Evolutionary conservation across 1,140 invertebrate genomes (phyloP), one percentile per base, ranked within the genome.

Genomic region (Neodiprion pinetum): DNA sequence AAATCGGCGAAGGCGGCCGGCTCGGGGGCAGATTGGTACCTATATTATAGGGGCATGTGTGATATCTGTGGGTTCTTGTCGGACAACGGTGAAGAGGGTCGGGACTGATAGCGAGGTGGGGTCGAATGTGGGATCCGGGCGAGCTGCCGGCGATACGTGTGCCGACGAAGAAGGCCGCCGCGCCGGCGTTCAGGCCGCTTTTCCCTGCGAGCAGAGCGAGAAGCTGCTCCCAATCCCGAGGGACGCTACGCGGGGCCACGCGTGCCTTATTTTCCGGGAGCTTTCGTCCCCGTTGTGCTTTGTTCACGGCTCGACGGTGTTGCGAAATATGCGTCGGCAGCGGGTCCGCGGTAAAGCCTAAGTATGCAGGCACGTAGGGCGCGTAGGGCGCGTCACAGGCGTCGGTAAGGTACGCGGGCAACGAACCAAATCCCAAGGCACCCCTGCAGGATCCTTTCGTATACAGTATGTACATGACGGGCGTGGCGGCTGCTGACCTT

Each of bases 1-100:
- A 72, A 28, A 71, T 72, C 71, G 48, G 71, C 28, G 49, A 72
- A 61, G 71, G 48, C 65, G 53, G 50, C 47, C 71, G 28, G 28
- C 28, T 40, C 28, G 28, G 28, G 28, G 28, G 28, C 2, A 40
- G 28, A 40, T 21, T 21, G 17, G 17, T 40, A 40, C 5, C 28
- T 40, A 40, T 5, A 3, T 3, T 40, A 40, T 40, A 40, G 28
- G 28, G 28, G 28, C 28, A 40, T 40, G 28, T 40, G 28, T 40
- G 28, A 40, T 40, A 17, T 17, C 53, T 17, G 53, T 61, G n/a
- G 11, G 53, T 17, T 17, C 53, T 61, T 61, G 53, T 61, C 53
- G 53, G 53, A 61, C 53, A 17, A 17, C 11, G 53, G 53, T 61
- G 53, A 61, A 12, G 53, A 61, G 53, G 53, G 53, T 61, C 53